phyloP scores from a whole-genome alignment of 2,888 invertebrate species.

The Callosobruchus maculatus region DNA sequence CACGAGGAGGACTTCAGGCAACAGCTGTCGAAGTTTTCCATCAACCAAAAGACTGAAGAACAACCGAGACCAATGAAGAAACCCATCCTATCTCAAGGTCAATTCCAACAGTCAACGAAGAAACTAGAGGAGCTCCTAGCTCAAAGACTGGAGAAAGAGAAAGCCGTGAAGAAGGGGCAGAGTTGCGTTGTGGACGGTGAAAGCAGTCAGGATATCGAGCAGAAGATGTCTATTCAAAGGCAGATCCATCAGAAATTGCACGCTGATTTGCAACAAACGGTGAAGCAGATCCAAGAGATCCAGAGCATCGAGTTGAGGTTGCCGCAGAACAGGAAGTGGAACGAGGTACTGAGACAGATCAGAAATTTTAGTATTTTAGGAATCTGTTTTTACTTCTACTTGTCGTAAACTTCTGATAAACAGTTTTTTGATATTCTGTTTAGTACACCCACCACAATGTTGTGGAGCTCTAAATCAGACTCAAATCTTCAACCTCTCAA shows the following conservation, averaged over 20 bases:
- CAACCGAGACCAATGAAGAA: conserved; percentile 30
- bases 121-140: conserved; percentile 49
- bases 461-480: too few species aligned
- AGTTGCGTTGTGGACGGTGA: conserved; percentile 39
- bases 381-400: too few species aligned
- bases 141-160: conserved; percentile 46
- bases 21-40: conserved; percentile 19
- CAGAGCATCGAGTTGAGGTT: conserved; percentile 48
- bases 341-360: conserved; percentile 35
- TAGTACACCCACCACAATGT: too few species aligned
- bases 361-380: too few species aligned
- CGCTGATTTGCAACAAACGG: conserved; percentile 50
- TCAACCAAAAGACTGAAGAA: conserved; percentile 30
- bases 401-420: too few species aligned
- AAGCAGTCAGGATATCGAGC: conserved; percentile 41
- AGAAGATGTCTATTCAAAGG: conserved; percentile 46
- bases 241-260: conserved; percentile 50
- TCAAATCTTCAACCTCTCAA: too few species aligned
- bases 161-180: conserved; percentile 34
- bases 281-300: conserved; percentile 51
- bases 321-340: conserved; percentile 50
- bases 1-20: conserved; percentile 20
- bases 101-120: conserved; percentile 49
- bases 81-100: conserved; percentile 41
- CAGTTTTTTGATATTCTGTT: too few species aligned